Percentiles rank a stretch among this genome's conserved stretches.
These are phyloP conservation scores for Pammene aurita DNA, from an alignment of 2,888 invertebrate genomes.

Conservation along the genomic window DNA sequence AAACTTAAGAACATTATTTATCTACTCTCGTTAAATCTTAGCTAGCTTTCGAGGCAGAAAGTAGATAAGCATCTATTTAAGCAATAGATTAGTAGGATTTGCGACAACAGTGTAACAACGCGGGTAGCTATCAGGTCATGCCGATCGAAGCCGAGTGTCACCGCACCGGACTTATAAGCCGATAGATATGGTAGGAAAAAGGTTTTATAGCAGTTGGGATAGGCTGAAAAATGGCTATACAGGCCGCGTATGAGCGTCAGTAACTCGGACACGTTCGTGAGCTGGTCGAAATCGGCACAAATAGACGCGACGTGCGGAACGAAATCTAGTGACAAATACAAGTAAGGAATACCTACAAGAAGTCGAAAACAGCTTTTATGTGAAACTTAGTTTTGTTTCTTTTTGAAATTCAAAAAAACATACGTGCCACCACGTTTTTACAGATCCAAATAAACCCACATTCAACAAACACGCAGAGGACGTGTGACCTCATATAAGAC, in stretches of 20 bases:
- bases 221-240: constrained; percentile 26
- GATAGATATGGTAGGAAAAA: constrained; percentile 49
- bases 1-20: constrained; percentile 28
- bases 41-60: constrained; percentile 19
- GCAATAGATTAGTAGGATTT: constrained; percentile 40
- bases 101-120: constrained; percentile 47
- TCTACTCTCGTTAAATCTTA: constrained; percentile 36
- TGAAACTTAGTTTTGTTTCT: no score
- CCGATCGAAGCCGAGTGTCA: constrained; percentile 63
- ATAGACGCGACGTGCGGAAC: constrained; percentile 28
- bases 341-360: constrained; percentile 14
- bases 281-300: constrained; percentile 20
- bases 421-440: no score
- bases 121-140: constrained; percentile 61
- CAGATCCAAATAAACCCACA: no score
- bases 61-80: constrained; percentile 33
- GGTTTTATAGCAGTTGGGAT: constrained; percentile 41
- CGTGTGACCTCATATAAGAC: no score
- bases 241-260: constrained; percentile 8
- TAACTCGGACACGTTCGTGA: constrained; percentile 38
- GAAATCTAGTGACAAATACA: constrained; percentile 4
- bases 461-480: no score
- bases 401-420: no score
- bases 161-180: constrained; percentile 53
- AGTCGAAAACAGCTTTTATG: neutral